Conservation (phyloP, 2,113 vertebrate genomes). For the Triplophysa tibetana region DNA sequence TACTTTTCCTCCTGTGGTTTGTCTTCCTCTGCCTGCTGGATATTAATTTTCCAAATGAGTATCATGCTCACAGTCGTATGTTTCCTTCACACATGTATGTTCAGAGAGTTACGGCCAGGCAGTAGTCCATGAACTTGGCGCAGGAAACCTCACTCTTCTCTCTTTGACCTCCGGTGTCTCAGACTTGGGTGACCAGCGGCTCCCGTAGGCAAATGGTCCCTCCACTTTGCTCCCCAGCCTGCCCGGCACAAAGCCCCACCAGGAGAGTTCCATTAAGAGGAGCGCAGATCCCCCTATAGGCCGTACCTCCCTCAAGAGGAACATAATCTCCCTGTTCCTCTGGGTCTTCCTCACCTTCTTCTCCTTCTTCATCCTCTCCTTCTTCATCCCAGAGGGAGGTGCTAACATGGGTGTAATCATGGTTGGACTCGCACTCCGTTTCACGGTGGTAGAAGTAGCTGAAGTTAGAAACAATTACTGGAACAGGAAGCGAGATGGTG, state of each 20-base stretch:
- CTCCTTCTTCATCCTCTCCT: conserved; percentile 53
- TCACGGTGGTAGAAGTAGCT: conserved; percentile 92
- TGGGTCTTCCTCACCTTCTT: conserved; percentile 54
- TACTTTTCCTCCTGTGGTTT: conserved; percentile 6
- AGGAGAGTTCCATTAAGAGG: conserved; percentile 69
- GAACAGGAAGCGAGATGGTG: conserved; percentile 90
- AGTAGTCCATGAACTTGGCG: not conserved
- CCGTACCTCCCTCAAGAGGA: conserved; percentile 57
- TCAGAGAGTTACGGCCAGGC: not conserved
- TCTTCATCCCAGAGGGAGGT: conserved; percentile 76
- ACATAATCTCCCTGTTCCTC: conserved; percentile 50
- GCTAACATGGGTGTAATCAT: conserved; percentile 76
- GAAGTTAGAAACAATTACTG: conserved; percentile 94
- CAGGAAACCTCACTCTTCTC: not conserved
- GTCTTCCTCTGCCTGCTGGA: not conserved
- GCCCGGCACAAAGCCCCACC: conserved; percentile 59
- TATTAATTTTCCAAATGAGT: not conserved
- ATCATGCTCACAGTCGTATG: not conserved
- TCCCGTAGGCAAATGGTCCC: conserved; percentile 60
- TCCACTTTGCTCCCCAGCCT: conserved; percentile 57
- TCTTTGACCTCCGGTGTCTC: conserved; percentile 46
- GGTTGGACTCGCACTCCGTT: conserved; percentile 78
- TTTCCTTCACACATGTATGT: not conserved
- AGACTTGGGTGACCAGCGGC: conserved; percentile 85
- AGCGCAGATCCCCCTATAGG: conserved; percentile 50